Conservation (phyloP, 2,113 vertebrate genomes). For the Oryzias curvinotus region DNA sequence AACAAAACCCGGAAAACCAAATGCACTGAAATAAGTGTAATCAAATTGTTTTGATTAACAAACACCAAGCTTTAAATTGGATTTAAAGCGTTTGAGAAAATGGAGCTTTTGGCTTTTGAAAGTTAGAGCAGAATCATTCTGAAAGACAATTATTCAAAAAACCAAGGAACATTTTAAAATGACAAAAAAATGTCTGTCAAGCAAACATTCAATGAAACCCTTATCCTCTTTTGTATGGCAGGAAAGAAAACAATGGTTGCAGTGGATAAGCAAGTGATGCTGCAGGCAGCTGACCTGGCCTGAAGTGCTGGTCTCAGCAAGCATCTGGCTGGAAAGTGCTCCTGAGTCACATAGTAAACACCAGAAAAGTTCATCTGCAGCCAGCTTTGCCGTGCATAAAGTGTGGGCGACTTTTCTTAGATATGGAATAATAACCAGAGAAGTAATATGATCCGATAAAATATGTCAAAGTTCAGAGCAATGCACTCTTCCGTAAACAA, state of each 20-base stretch:
- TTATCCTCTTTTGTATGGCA: neutral
- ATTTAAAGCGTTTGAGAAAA: no score
- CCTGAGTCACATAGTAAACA: conserved; percentile 18
- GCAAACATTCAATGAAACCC: neutral
- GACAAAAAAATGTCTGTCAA: neutral
- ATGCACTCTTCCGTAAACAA: neutral
- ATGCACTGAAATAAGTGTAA: no score
- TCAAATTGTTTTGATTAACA: no score
- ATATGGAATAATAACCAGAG: neutral
- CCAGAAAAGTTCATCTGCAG: neutral
- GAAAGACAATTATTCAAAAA: neutral
- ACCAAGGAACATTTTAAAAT: neutral
- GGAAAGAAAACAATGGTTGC: no score
- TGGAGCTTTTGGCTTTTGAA: no score
- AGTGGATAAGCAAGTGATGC: no score
- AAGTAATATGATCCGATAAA: neutral
- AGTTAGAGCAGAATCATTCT: no score
- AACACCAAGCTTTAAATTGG: no score
- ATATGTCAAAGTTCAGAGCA: neutral
- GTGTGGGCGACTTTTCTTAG: neutral
- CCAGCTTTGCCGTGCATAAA: conserved; percentile 3
- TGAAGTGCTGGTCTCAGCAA: neutral
- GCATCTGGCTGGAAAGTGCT: conserved; percentile 1
- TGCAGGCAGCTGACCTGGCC: no score
- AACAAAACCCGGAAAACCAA: no score